Conservation (phyloP, 2,113 vertebrate genomes). For the Ardeotis arabs region DNA sequence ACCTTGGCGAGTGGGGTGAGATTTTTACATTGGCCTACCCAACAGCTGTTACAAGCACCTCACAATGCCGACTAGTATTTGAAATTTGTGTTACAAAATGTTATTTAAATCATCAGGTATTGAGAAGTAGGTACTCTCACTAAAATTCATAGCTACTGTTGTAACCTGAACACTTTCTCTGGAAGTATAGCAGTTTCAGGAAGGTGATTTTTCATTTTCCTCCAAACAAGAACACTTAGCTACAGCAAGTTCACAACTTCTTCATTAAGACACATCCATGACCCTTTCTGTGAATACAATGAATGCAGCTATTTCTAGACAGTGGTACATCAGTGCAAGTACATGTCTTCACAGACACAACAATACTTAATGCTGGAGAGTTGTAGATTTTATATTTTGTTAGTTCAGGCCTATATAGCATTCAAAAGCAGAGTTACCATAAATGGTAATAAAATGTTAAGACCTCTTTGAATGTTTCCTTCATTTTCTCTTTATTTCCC, state of each 20-base stretch:
- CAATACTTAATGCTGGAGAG: neutral
- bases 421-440: neutral
- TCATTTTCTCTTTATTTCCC: constrained; percentile 10
- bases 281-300: neutral
- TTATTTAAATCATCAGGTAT: neutral
- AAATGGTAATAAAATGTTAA: neutral
- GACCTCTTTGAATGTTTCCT: neutral
- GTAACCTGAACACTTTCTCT: neutral
- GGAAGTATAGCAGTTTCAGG: neutral
- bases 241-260: neutral
- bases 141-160: neutral
- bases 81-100: neutral
- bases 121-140: neutral
- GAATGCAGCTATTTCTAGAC: rapidly evolving
- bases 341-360: neutral
- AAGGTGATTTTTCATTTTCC: neutral
- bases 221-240: neutral
- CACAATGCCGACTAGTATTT: neutral
- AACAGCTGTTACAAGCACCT: neutral
- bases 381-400: neutral
- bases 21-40: neutral
- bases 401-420: neutral
- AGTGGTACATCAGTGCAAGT: neutral
- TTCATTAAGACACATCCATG: neutral
- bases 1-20: neutral